phyloP scores from a whole-genome alignment of 2,113 vertebrate genomes.

The Ictidomys tridecemlineatus region DNA sequence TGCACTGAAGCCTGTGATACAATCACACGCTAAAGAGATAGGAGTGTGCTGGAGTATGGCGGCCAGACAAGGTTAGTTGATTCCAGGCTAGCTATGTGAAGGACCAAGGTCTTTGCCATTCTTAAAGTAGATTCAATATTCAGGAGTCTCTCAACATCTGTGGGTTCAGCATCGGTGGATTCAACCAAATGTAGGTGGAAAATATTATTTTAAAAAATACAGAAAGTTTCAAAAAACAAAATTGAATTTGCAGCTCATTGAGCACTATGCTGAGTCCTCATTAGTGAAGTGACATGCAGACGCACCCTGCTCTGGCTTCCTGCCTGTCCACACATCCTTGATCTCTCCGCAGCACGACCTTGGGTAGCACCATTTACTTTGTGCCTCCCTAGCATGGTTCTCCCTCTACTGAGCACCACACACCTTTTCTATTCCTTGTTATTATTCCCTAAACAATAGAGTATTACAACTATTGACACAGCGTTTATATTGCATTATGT shows the following conservation, averaged over 20 bases:
- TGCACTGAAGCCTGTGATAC: background rate
- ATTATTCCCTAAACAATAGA: background rate
- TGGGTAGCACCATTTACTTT: rapidly evolving
- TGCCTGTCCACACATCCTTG: rapidly evolving
- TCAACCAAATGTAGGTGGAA: background rate
- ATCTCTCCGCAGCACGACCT: background rate
- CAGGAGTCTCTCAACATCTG: too few species aligned
- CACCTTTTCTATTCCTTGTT: background rate
- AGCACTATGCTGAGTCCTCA: background rate
- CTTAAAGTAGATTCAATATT: too few species aligned
- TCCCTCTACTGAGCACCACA: background rate
- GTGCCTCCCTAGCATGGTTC: too few species aligned
- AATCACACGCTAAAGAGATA: background rate
- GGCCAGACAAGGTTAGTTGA: background rate
- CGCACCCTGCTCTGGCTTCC: background rate
- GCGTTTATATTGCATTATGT: too few species aligned
- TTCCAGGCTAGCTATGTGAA: background rate
- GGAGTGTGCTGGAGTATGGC: rapidly evolving
- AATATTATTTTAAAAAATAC: background rate
- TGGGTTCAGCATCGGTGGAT: background rate
- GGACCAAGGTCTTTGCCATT: background rate
- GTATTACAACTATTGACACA: background rate
- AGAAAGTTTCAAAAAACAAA: background rate
- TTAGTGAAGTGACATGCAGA: too few species aligned
- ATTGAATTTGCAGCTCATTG: background rate